Evolutionary conservation across 2,888 invertebrate species (phyloP).

Genomic region (Endotricha flammealis): DNA sequence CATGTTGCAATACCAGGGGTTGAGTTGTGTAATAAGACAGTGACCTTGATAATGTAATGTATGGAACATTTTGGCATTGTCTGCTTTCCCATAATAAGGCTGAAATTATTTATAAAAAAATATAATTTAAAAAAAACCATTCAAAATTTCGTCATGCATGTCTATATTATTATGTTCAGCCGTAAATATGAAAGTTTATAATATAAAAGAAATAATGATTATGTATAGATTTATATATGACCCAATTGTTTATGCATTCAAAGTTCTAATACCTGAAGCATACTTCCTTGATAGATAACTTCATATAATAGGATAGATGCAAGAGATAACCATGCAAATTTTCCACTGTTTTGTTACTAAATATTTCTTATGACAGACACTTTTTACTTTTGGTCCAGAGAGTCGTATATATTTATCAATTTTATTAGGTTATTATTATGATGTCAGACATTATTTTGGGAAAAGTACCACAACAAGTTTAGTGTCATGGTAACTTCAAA

Average conservation of each 20-base stretch:
- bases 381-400: too few species aligned
- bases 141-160: too few species aligned
- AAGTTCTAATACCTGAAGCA: too few species aligned
- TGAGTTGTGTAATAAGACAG: constrained; percentile 64
- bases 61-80: constrained; percentile 63
- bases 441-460: constrained; percentile 4
- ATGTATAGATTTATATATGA: too few species aligned
- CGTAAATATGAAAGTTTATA: too few species aligned
- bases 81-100: constrained; percentile 59
- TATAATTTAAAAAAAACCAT: neutral
- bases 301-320: too few species aligned
- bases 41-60: constrained; percentile 67
- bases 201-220: too few species aligned
- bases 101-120: constrained; percentile 37
- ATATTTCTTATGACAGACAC: too few species aligned
- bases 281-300: too few species aligned
- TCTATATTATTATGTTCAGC: too few species aligned
- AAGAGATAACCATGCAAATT: constrained; percentile 1
- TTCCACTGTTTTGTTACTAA: neutral
- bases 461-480: constrained; percentile 1
- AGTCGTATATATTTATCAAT: too few species aligned
- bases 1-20: constrained; percentile 52
- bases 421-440: neutral
- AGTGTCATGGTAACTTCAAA: constrained; percentile 5
- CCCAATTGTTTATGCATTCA: too few species aligned